These are phyloP conservation scores for Herpailurus yagouaroundi DNA, from an alignment of 2,113 vertebrate species.

Conservation along the genomic window DNA sequence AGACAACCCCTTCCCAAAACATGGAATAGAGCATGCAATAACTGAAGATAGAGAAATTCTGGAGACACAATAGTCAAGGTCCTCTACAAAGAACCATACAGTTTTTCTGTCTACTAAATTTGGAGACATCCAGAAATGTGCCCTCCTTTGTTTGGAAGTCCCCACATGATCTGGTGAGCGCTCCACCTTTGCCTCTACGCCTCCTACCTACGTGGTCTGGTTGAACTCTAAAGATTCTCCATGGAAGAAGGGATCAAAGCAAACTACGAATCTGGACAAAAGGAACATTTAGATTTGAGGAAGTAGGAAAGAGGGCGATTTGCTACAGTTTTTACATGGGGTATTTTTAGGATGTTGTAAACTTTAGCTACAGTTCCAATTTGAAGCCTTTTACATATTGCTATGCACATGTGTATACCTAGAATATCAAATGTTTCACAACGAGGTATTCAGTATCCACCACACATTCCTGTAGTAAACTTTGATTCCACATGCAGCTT, in stretches of 20 bases:
- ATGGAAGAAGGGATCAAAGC: not conserved
- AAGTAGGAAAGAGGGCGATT: not conserved
- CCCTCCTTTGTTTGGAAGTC: not conserved
- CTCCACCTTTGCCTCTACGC: not conserved
- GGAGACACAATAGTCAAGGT: not conserved
- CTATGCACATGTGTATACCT: not conserved
- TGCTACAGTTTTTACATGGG: slow-evolving; percentile 2
- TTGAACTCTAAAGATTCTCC: not conserved
- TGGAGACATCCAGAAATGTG: not conserved
- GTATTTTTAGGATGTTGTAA: slow-evolving; percentile 36
- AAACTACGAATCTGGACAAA: not conserved
- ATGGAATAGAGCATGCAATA: not conserved
- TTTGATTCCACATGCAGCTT: not conserved
- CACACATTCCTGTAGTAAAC: not conserved
- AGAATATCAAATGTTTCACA: not conserved
- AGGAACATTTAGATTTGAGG: not conserved
- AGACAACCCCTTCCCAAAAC: not conserved
- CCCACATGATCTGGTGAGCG: not conserved
- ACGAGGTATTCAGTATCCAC: not conserved
- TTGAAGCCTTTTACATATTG: not conserved
- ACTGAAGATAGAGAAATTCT: not conserved
- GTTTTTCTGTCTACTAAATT: not conserved
- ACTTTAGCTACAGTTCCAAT: slow-evolving; percentile 17
- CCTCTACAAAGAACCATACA: not conserved
- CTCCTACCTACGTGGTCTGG: not conserved